Evolutionary conservation across 2,797 vertebrate genomes (phyloP).

Genomic region (Bucorvus abyssinicus): DNA sequence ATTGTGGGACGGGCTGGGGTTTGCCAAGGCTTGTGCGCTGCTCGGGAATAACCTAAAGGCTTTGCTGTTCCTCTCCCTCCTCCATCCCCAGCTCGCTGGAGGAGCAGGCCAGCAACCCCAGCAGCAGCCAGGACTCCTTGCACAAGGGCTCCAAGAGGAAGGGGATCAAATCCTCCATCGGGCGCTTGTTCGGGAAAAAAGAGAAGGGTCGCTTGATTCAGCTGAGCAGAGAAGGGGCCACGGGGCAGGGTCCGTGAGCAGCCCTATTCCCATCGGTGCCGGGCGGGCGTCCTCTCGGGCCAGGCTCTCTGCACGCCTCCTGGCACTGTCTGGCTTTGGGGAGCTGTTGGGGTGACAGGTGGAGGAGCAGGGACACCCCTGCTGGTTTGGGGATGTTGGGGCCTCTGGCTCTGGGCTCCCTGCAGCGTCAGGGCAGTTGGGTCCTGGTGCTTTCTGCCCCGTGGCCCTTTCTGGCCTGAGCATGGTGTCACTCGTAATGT

Average conservation of each 20-base stretch:
- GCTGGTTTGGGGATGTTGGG: background rate
- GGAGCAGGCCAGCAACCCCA: constrained; percentile 77
- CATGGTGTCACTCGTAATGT: background rate
- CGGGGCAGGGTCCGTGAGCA: constrained; percentile 74
- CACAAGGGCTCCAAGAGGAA: constrained; percentile 90
- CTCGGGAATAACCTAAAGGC: background rate
- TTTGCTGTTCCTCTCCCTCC: constrained; percentile 43
- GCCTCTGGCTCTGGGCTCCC: background rate
- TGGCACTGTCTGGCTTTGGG: background rate
- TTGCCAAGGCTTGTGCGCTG: background rate
- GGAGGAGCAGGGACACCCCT: background rate
- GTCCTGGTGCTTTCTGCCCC: background rate
- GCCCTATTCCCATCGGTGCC: background rate
- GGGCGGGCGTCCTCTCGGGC: background rate
- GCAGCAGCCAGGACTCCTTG: constrained; percentile 80
- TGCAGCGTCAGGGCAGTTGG: background rate
- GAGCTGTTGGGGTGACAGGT: background rate
- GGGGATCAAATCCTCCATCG: constrained; percentile 95
- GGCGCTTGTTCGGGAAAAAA: constrained; percentile 94
- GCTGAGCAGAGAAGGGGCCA: constrained; percentile 83
- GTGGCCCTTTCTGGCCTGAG: background rate
- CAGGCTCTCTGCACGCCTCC: background rate
- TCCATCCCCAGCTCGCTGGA: constrained; percentile 70
- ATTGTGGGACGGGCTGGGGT: background rate
- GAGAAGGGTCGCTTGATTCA: constrained; percentile 90